phyloP scores from a whole-genome alignment of 2,113 vertebrate genomes.

The Urocolius indicus region DNA sequence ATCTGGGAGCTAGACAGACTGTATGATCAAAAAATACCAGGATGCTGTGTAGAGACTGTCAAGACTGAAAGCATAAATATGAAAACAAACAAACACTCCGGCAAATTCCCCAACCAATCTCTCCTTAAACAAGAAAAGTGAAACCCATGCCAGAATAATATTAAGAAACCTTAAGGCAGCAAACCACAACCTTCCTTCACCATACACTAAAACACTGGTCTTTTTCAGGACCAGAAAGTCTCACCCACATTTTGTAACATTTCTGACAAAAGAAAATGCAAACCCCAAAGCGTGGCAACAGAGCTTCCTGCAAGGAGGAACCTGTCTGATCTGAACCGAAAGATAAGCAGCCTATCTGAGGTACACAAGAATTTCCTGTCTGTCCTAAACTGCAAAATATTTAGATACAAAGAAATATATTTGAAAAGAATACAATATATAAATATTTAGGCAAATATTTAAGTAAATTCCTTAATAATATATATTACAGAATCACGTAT shows the following conservation, averaged over 20 bases:
- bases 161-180: background rate
- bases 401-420: background rate
- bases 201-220: background rate
- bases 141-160: background rate
- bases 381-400: background rate
- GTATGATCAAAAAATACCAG: background rate
- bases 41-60: background rate
- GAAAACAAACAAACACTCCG: background rate
- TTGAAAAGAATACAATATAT: background rate
- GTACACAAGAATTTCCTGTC: background rate
- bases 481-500: background rate
- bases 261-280: background rate
- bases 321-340: background rate
- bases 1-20: background rate
- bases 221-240: background rate
- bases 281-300: background rate
- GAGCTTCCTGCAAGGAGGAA: background rate
- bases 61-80: background rate
- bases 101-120: background rate
- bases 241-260: background rate
- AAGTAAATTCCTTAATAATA: background rate
- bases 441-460: background rate
- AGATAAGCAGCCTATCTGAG: background rate
- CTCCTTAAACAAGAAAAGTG: background rate
- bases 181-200: background rate